Percentiles rank a stretch among this genome's conserved stretches.
Conservation (phyloP, 2,888 invertebrate genomes). For the Podotricha telesiphe region DNA sequence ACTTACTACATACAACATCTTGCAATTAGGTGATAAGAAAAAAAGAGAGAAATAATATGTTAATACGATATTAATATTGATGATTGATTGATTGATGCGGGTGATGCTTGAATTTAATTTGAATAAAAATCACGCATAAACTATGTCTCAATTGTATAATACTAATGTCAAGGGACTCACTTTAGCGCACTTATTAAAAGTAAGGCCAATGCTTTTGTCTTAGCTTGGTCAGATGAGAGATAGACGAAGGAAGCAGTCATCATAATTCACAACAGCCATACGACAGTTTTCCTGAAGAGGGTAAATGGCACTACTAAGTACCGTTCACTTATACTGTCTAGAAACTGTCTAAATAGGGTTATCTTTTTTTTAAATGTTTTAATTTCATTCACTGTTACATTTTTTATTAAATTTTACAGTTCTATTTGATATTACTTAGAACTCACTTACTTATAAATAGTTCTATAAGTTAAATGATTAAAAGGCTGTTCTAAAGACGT, state of each 20-base stretch:
- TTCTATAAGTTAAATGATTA: conserved; percentile 36
- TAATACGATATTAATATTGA: too few species aligned
- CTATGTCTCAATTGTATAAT: not conserved
- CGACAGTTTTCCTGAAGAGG: not conserved
- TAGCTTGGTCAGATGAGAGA: not conserved
- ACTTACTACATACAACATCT: too few species aligned
- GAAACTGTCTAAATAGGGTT: conserved; percentile 1
- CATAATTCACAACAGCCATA: conserved; percentile 1
- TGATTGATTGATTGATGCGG: too few species aligned
- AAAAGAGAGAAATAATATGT: too few species aligned
- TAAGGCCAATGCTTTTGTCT: not conserved
- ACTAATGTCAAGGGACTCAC: not conserved
- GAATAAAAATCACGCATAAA: not conserved
- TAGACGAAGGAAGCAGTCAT: conserved; percentile 1
- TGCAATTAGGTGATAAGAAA: too few species aligned
- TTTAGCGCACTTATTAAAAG: not conserved
- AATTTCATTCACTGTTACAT: too few species aligned
- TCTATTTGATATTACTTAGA: too few species aligned
- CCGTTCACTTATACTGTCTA: conserved; percentile 9
- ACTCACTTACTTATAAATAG: too few species aligned
- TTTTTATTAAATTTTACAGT: too few species aligned
- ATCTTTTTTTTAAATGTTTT: too few species aligned
- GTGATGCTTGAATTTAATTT: not conserved
- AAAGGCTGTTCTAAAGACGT: conserved; percentile 44
- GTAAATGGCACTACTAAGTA: conserved; percentile 12